phyloP scores from a whole-genome alignment of 2,113 vertebrate species.

The Nycticryphes semicollaris region DNA sequence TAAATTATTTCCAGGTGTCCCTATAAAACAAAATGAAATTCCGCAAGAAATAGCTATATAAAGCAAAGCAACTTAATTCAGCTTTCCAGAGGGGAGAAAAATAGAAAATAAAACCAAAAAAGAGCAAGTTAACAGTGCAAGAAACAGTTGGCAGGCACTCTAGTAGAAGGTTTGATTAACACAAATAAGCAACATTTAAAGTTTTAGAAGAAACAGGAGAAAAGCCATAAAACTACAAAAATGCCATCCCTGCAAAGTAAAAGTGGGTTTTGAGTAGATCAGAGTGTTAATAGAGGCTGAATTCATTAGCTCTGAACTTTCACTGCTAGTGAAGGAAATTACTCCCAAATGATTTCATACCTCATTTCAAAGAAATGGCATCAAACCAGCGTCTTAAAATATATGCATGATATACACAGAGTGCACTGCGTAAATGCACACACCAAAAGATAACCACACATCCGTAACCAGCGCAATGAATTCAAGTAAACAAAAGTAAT shows the following conservation, averaged over 20 bases:
- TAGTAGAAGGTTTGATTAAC: not conserved
- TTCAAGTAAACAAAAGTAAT: not conserved
- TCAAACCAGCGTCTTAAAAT: not conserved
- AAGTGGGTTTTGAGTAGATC: not conserved
- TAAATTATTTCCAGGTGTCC: conserved; percentile 25
- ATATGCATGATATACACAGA: rapidly evolving
- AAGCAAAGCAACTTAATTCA: conserved; percentile 34
- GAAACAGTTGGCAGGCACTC: not conserved
- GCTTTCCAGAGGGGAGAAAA: not conserved
- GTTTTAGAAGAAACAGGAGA: not conserved
- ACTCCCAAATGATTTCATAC: not conserved
- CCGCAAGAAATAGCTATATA: conserved; percentile 46
- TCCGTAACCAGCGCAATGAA: not conserved
- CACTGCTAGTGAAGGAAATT: not conserved
- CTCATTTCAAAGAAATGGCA: not conserved
- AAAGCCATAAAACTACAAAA: conserved; percentile 9
- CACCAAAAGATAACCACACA: not conserved
- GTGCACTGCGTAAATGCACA: rapidly evolving
- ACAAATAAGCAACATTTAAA: not conserved
- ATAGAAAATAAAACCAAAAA: not conserved
- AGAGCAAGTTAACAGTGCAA: not conserved
- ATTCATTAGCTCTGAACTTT: not conserved
- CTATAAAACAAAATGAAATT: not conserved
- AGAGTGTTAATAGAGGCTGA: not conserved
- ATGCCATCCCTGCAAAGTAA: not conserved